phyloP scores from a whole-genome alignment of 2,797 vertebrate species.

The Spizella passerina region DNA sequence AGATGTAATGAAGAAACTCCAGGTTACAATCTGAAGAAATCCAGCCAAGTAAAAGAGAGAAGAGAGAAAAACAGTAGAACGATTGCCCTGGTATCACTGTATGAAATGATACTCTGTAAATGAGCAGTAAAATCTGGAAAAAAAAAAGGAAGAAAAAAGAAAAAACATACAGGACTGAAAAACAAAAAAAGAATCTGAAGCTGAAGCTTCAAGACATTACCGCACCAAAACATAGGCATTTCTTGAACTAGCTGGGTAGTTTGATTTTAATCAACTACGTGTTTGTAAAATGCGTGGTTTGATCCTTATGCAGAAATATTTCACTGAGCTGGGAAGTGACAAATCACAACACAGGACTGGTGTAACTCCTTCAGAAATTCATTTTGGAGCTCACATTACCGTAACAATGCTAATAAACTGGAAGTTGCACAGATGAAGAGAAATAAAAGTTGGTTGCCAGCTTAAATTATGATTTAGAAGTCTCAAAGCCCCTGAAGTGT shows the following conservation, averaged over 20 bases:
- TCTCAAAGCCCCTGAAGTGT: not conserved
- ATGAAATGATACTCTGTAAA: not conserved
- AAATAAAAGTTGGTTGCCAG: not conserved
- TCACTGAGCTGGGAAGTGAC: not conserved
- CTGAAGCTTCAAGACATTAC: not conserved
- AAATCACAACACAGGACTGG: not conserved
- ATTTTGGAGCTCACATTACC: not conserved
- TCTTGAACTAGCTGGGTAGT: not conserved
- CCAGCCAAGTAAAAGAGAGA: not conserved
- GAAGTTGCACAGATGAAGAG: not conserved
- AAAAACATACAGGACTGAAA: accelerated
- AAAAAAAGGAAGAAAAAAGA: not conserved
- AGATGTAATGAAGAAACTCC: not conserved
- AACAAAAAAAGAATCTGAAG: not conserved
- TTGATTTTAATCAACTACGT: not conserved
- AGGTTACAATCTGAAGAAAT: not conserved
- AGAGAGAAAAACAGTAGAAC: not conserved
- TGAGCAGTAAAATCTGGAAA: not conserved
- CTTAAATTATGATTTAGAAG: not conserved
- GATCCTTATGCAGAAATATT: not conserved
- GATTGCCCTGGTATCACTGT: not conserved
- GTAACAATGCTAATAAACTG: not conserved
- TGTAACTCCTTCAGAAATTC: not conserved
- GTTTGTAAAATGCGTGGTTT: not conserved
- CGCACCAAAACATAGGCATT: not conserved